Evolutionary conservation across 2,113 vertebrate genomes (phyloP).

Genomic region (Tupaia tana): DNA sequence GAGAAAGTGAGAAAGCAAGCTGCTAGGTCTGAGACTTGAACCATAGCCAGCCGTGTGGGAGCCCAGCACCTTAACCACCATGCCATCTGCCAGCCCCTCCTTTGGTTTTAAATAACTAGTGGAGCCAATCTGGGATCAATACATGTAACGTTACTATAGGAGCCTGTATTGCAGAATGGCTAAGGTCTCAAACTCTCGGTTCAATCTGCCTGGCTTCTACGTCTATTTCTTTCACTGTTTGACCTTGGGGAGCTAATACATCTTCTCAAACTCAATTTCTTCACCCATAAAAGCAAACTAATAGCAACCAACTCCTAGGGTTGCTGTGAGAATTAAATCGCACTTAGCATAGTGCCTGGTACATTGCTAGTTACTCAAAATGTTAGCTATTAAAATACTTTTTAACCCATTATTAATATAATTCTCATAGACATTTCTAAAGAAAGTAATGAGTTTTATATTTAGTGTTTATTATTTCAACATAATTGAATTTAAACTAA

Average conservation of each 20-base stretch:
- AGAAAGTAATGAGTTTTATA: not conserved
- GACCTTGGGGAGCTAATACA: not conserved
- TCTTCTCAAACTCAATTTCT: not conserved
- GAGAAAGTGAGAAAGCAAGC: too few species aligned
- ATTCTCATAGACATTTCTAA: slow-evolving; percentile 38
- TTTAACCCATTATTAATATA: not conserved
- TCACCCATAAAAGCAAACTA: not conserved
- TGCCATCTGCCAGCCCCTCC: not conserved
- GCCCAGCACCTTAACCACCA: too few species aligned
- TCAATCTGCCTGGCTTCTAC: slow-evolving; percentile 16
- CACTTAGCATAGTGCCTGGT: not conserved
- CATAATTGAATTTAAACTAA: slow-evolving; percentile 53
- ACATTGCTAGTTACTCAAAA: not conserved
- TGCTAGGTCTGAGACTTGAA: too few species aligned
- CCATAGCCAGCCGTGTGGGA: too few species aligned
- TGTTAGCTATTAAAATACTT: not conserved
- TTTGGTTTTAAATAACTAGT: slow-evolving; percentile 8
- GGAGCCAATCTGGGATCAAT: not conserved
- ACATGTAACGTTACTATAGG: not conserved
- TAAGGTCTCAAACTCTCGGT: not conserved
- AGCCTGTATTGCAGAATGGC: not conserved
- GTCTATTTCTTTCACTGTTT: slow-evolving; percentile 10
- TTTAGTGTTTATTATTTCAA: slow-evolving; percentile 43
- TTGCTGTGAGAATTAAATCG: slow-evolving; percentile 47
- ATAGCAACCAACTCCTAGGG: not conserved